Conservation (phyloP, 1,140 invertebrate genomes). For the Pachypeltis micranthus region DNA sequence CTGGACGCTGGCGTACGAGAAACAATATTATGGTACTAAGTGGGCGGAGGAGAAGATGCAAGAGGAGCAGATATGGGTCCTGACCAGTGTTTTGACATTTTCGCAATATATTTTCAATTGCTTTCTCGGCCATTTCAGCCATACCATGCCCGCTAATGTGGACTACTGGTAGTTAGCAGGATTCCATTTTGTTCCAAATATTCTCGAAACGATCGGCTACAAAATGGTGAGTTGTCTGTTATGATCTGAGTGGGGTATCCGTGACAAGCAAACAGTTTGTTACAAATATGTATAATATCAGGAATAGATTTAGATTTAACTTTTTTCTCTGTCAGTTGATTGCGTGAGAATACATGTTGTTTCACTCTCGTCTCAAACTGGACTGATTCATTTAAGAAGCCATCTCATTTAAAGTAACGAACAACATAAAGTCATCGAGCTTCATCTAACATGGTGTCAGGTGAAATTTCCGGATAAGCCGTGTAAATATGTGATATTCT, state of each 20-base stretch:
- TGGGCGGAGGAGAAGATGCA: no score
- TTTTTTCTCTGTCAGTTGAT: no score
- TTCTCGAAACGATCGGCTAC: neutral
- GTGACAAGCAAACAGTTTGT: conserved; percentile 3
- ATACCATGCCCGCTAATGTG: neutral
- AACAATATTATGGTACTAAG: no score
- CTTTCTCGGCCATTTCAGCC: neutral
- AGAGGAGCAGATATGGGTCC: neutral
- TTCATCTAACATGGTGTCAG: no score
- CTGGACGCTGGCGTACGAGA: no score
- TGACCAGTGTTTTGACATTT: conserved; percentile 2
- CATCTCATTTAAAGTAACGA: no score
- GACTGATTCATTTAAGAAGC: no score
- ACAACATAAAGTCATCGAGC: no score
- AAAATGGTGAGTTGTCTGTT: conserved; percentile 7
- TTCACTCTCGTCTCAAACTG: no score
- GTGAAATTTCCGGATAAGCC: no score
- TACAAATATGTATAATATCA: conserved; percentile 1
- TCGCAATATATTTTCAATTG: neutral
- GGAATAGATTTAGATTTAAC: conserved; percentile 1
- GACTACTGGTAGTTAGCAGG: conserved; percentile 3
- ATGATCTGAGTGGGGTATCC: neutral
- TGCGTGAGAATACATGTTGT: no score
- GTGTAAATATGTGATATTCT: no score
- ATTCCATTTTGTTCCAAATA: conserved; percentile 1